Base-by-base conservation (phyloP, 2,888 invertebrate species). In the Orchestes rusci region DNA sequence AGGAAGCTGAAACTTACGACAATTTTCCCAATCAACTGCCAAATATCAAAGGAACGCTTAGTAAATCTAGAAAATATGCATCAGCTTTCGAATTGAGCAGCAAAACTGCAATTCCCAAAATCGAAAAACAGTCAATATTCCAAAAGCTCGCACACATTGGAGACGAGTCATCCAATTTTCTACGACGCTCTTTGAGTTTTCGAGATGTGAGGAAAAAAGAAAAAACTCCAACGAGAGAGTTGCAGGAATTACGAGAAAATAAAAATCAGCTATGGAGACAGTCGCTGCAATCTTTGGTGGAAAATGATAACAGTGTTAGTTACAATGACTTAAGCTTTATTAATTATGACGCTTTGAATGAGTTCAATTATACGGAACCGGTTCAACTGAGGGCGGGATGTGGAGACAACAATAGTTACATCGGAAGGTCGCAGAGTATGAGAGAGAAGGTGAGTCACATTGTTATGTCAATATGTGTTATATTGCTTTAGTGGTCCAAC, bases 241-340 rank as follows among this genome's bases (percentile, higher is more conserved):
- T 59, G 43, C 60, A 55, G 53, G 70, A 60, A 30, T n/a, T n/a
- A n/a, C n/a, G n/a, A n/a, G 64, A 67, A 45, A 67, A 63, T 13
- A 36, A 30, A 13, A 59, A 59, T 48, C 59, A 56, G 50, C 66
- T 61, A 59, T 75, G 75, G 75, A 70, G 70, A 20, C 72, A 73
- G 12, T 74, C 74, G 1, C 53, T 75, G 47, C 71, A 73, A 51
- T 73, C 71, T 7, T 57, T 76, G 48, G 73, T 74, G 38, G 74
- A 75, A 52, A 73, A 69, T 43, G 75, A 75, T 55, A 68, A 69
- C 30, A 71, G 71, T 67, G 73, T 75, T 50, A 74, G 74, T 60
- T 75, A 75, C 58, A 70, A 73, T 48, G 74, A 75, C 53, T 67
- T 75, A 59, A 73, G 74, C 56, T 75, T 73, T 57, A 71, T 75